These are phyloP conservation scores for Alligator mississippiensis DNA, from an alignment of 2,113 vertebrate genomes.

Conservation along the genomic window DNA sequence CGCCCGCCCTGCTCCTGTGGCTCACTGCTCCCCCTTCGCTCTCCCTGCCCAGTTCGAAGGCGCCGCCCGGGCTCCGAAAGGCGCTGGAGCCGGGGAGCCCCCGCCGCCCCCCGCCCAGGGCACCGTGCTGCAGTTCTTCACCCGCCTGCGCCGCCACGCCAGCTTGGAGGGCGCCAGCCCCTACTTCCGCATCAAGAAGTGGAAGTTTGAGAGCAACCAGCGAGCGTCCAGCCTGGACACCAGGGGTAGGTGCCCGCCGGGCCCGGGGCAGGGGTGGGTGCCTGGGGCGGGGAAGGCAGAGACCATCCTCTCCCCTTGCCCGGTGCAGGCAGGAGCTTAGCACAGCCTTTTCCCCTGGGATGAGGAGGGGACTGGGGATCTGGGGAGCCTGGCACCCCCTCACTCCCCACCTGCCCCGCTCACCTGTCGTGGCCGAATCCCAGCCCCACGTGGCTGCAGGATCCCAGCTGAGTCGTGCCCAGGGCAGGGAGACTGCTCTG, in stretches of 20 bases:
- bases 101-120: constrained; percentile 73
- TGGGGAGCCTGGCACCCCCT: too few species aligned
- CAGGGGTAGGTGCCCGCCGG: constrained; percentile 82
- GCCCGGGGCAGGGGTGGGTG: too few species aligned
- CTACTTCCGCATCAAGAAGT: constrained; percentile 96
- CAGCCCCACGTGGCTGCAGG: too few species aligned
- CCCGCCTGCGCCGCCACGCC: constrained; percentile 91
- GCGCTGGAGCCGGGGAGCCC: background rate
- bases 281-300: too few species aligned
- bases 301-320: too few species aligned
- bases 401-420: too few species aligned
- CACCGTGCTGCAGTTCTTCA: constrained; percentile 90
- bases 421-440: too few species aligned
- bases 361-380: too few species aligned
- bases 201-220: constrained; percentile 95
- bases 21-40: accelerated
- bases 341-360: too few species aligned
- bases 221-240: constrained; percentile 95
- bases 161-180: constrained; percentile 95
- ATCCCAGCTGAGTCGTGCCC: too few species aligned
- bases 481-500: too few species aligned
- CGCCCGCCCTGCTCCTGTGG: accelerated
- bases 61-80: constrained; percentile 70
- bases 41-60: constrained; percentile 72
- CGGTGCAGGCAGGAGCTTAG: too few species aligned